These are phyloP conservation scores for Malurus elegans DNA, from an alignment of 2,113 vertebrate species.

Conservation along the genomic window DNA sequence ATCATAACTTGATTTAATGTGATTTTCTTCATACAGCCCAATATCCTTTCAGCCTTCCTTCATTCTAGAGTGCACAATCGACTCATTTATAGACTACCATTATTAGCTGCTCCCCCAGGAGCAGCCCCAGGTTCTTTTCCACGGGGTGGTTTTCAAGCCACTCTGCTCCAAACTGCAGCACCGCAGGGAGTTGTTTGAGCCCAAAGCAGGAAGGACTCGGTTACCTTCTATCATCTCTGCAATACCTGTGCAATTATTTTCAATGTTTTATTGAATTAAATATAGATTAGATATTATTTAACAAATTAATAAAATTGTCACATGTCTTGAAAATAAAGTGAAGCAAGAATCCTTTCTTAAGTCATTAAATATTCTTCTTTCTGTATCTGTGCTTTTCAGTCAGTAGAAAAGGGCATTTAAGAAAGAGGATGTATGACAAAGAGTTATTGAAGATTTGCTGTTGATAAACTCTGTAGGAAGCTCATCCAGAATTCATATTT, in stretches of 20 bases:
- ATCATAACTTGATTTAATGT: not conserved
- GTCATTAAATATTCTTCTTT: not conserved
- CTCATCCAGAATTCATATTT: not conserved
- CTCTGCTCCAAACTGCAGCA: no score
- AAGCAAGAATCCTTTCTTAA: not conserved
- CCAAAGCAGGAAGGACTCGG: no score
- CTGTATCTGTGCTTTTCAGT: not conserved
- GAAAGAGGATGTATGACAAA: not conserved
- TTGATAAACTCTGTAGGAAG: not conserved
- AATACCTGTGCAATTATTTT: not conserved
- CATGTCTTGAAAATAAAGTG: accelerated
- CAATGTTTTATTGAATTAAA: not conserved
- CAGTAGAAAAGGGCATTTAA: not conserved
- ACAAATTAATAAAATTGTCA: not conserved
- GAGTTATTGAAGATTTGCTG: not conserved
- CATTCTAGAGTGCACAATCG: not conserved
- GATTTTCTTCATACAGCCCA: not conserved
- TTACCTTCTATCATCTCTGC: not conserved
- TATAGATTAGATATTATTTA: not conserved
- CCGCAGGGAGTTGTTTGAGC: not conserved
- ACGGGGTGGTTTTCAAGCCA: not conserved
- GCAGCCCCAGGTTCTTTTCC: not conserved
- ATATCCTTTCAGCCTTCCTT: not conserved
- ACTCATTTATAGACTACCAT: not conserved
- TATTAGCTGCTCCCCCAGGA: no score